phyloP scores from a whole-genome alignment of 2,888 invertebrate genomes.

The Beris morrisii region DNA sequence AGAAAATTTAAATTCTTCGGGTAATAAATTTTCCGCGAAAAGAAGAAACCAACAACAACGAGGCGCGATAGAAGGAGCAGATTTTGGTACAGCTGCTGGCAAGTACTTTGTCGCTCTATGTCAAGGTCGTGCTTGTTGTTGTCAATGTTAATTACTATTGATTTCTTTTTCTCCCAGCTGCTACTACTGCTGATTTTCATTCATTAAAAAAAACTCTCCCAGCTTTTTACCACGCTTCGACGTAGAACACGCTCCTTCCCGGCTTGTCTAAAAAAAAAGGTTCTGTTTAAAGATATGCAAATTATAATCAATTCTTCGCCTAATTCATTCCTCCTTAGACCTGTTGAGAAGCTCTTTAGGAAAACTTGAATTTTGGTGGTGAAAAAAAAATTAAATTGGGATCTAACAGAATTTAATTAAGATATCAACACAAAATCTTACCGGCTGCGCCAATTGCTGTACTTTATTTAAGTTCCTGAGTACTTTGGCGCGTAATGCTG shows the following conservation, averaged over 20 bases:
- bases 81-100: conserved; percentile 11
- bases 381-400: too few species aligned
- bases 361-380: too few species aligned
- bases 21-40: conserved; percentile 38
- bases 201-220: too few species aligned
- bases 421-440: too few species aligned
- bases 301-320: conserved; percentile 36
- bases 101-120: conserved; percentile 25
- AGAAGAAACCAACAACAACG: conserved; percentile 22
- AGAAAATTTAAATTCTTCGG: conserved; percentile 37
- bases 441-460: too few species aligned
- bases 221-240: too few species aligned
- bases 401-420: too few species aligned
- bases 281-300: conserved; percentile 33
- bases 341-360: conserved; percentile 6
- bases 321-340: conserved; percentile 25
- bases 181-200: too few species aligned
- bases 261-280: too few species aligned
- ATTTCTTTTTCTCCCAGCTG: conserved; percentile 29
- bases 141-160: conserved; percentile 41
- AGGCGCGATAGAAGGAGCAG: conserved; percentile 3
- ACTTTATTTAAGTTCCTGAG: too few species aligned
- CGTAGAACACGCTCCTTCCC: too few species aligned
- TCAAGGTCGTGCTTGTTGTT: conserved; percentile 39
- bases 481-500: too few species aligned